Conservation (phyloP, 2,888 invertebrate species). For the Leptura quadrifasciata region DNA sequence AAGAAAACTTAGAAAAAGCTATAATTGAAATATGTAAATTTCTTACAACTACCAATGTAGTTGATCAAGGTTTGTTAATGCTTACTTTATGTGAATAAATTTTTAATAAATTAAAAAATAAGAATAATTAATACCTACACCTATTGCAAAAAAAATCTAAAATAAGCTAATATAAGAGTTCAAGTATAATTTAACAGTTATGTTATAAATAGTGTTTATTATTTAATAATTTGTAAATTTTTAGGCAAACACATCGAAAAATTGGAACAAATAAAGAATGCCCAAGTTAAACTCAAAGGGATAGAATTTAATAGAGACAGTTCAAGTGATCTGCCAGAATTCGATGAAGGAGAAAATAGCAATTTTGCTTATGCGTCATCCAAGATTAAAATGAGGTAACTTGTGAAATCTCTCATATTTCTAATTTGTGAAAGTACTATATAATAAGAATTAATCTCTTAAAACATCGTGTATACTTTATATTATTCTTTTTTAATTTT, state of each 20-base stretch:
- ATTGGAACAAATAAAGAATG: slow-evolving; percentile 64
- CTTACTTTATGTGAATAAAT: not conserved
- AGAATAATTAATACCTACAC: not conserved
- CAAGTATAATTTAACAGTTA: not conserved
- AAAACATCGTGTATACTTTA: no score
- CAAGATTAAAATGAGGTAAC: slow-evolving; percentile 74
- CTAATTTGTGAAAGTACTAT: no score
- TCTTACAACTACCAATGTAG: slow-evolving; percentile 57
- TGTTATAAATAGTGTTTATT: not conserved
- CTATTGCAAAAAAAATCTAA: no score
- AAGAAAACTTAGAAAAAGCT: slow-evolving; percentile 63
- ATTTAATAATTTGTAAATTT: slow-evolving; percentile 40
- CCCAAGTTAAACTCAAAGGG: slow-evolving; percentile 57
- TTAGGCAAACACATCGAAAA: slow-evolving; percentile 65
- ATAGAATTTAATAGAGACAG: slow-evolving; percentile 58
- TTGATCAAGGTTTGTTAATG: slow-evolving; percentile 61
- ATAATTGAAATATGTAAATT: slow-evolving; percentile 61
- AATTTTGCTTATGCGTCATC: slow-evolving; percentile 77
- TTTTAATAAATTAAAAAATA: not conserved
- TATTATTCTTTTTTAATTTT: no score
- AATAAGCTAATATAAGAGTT: no score
- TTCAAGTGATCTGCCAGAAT: slow-evolving; percentile 71
- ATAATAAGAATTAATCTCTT: no score
- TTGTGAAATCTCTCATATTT: no score
- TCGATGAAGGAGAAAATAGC: slow-evolving; percentile 74